A percentile compares a stretch with the other conserved stretches of the same genome.
Evolutionary conservation across 2,888 invertebrate genomes (phyloP).

Genomic region (Trichogramma dendrolimi): DNA sequence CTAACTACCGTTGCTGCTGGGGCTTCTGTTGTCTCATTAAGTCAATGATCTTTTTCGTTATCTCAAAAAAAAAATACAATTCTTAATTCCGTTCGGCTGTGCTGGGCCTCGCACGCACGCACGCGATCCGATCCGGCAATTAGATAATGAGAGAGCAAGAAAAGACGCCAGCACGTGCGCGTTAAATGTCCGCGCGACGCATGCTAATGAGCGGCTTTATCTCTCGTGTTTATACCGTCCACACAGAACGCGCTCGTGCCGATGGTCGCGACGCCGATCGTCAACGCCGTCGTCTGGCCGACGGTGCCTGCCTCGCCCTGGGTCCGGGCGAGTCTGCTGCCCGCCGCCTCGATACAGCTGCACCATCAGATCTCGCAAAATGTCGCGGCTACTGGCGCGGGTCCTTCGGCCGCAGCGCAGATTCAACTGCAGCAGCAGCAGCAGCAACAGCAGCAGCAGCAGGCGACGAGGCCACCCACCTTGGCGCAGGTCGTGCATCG

Average conservation of each 20-base stretch:
- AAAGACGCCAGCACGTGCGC: too few species aligned
- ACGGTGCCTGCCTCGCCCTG: constrained; percentile 23
- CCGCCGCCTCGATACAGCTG: constrained; percentile 34
- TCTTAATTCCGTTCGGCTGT: too few species aligned
- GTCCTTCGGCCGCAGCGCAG: neutral
- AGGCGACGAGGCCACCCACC: constrained; percentile 33
- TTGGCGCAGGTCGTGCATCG: constrained; percentile 40
- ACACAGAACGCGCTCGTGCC: constrained; percentile 40
- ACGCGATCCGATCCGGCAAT: too few species aligned
- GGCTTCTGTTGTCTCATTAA: too few species aligned
- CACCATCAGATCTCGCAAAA: constrained; percentile 18
- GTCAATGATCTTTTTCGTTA: too few species aligned
- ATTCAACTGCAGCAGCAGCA: constrained; percentile 2
- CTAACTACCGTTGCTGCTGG: too few species aligned
- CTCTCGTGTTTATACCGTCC: too few species aligned
- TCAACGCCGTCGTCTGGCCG: constrained; percentile 32
- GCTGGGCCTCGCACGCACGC: too few species aligned
- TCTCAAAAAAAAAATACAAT: too few species aligned
- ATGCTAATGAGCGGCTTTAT: too few species aligned
- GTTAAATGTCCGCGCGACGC: too few species aligned
- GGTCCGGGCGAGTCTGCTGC: constrained; percentile 8
- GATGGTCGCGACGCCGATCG: constrained; percentile 34
- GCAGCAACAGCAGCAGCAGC: neutral
- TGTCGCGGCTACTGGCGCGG: constrained; percentile 1
- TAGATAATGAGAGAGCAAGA: too few species aligned